A percentile compares a stretch with the other conserved stretches of the same genome.
Conservation (phyloP, 2,113 vertebrate species). For the Apteryx mantelli region DNA sequence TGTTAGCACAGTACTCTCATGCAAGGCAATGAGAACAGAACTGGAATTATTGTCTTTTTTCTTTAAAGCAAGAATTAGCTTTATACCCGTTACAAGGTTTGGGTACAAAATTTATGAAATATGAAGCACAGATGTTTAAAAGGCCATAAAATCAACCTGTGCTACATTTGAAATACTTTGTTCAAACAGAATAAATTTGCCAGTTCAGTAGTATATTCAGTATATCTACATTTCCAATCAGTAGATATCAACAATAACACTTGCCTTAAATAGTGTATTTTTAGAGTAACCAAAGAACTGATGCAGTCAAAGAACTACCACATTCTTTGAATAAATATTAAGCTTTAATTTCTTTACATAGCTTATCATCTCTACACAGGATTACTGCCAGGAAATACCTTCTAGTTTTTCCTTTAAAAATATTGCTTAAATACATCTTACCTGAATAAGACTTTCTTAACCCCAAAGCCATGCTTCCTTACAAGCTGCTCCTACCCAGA, state of each 20-base stretch:
- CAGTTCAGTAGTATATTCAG: background rate
- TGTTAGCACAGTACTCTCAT: background rate
- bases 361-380: constrained; percentile 11
- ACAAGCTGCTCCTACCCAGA: constrained; percentile 75
- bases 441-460: constrained; percentile 94
- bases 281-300: background rate
- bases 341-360: background rate
- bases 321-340: background rate
- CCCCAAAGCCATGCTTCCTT: constrained; percentile 90
- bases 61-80: background rate
- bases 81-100: background rate
- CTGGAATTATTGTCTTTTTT: rapidly evolving
- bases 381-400: constrained; percentile 2
- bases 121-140: background rate
- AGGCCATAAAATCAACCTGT: background rate
- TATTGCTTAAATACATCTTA: constrained; percentile 80
- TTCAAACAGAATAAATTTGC: background rate
- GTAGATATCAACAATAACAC: background rate
- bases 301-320: background rate
- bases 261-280: background rate
- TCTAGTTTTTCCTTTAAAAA: constrained; percentile 20
- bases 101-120: background rate
- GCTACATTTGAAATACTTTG: background rate
- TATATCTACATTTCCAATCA: background rate
- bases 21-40: background rate